Evolutionary conservation across 2,888 invertebrate genomes (phyloP), one percentile per base, ranked within the genome.

Genomic region (Barypeithes pellucidus): DNA sequence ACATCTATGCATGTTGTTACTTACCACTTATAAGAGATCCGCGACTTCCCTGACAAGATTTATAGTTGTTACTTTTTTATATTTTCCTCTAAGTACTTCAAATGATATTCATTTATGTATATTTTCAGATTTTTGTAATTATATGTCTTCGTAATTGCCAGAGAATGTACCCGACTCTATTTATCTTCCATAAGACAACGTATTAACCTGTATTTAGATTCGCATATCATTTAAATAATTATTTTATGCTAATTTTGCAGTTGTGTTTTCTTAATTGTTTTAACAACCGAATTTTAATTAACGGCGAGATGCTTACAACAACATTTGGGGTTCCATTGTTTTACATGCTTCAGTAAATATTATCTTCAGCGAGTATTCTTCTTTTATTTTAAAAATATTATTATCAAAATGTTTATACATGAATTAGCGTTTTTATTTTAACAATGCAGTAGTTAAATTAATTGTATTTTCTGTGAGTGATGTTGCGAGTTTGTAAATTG

Each of bases 31-130:
- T 16, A 33, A 33, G 11, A 57, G 33, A 33, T 57, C 33, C 33
- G 54, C 54, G 33, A 33, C 54, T 57, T 57, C 54, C 54, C 54
- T 57, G 54, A 57, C 54, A 57, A 33, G 54, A 57, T 57, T 57
- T 57, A 57, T 57, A 29, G 54, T 36, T 33, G 33, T 33, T 11
- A 33, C 54, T 57, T 57, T 47, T 57, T 57, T 57, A 36, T 57
- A 57, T 57, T 57, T 33, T 33, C 33, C 33, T 57, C 18, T 18
- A 33, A 57, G 54, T 36, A 57, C 33, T 57, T 11, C 9, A 57
- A 57, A 57, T 57, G 33, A 57, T 57, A 33, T 57, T 57, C 54
- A 33, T 16, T 33, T 57, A 57, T 57, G 54, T 57, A 57, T 16
- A 57, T 57, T 9, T 18, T 4, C 16, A 33, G 33, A 57, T 57